A percentile compares a stretch with the other conserved stretches of the same genome.
phyloP scores from a whole-genome alignment of 1,140 invertebrate genomes.

The Parapsyche elsis region DNA sequence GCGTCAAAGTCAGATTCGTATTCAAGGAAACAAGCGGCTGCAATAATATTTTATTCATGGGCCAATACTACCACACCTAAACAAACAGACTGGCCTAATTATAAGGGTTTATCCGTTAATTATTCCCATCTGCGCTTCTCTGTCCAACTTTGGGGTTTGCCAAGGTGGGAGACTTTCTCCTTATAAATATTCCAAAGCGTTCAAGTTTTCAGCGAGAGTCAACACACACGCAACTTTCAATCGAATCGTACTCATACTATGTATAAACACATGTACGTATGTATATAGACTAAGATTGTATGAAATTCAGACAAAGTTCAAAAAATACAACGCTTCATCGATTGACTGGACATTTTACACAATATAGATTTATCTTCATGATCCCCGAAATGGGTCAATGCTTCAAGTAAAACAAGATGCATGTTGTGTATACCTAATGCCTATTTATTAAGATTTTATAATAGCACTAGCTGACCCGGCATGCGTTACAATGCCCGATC shows the following conservation, averaged over 20 bases:
- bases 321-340: no score
- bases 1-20: no score
- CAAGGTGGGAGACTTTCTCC: neutral
- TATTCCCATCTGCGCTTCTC: constrained; percentile 36
- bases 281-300: no score
- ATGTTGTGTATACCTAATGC: no score
- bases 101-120: constrained; percentile 51
- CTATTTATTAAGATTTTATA: no score
- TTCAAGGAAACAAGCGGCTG: neutral
- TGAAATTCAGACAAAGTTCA: no score
- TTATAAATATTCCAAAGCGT: constrained; percentile 26
- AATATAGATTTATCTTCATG: no score
- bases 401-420: no score
- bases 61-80: constrained; percentile 39
- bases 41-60: constrained; percentile 37
- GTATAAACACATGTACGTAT: neutral
- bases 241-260: neutral
- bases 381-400: no score
- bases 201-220: constrained; percentile 4
- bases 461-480: no score
- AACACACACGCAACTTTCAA: neutral
- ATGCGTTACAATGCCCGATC: no score
- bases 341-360: no score
- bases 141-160: neutral
- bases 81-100: constrained; percentile 41